Base-by-base conservation (phyloP, 2,113 vertebrate species). In the Ageneiosus marmoratus region DNA sequence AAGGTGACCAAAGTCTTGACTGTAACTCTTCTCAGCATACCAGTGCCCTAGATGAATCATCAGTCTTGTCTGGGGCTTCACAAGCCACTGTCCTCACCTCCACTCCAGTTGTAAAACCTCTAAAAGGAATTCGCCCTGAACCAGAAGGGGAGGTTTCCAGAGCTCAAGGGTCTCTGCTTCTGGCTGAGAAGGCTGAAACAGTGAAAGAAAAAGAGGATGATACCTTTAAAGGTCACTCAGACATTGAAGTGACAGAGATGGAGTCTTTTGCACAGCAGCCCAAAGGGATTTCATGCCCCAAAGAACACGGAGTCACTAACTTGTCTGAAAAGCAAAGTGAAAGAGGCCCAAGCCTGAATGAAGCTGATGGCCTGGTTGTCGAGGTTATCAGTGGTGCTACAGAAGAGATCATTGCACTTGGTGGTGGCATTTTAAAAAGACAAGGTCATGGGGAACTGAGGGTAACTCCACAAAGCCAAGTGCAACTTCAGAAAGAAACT, bases 91-190 rank as follows among this genome's bases (percentile, higher is more conserved):
- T 37, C 15, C 4, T 81, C 3, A 5, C 80, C n/a, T 63, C 77
- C 37, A 65, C 80, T 32, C 46, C 80, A 5, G 12, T 56, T 20
- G 63, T 18, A 41, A 53, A 51, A 50, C 80, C 51, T 65, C n/a
- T 32, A 27, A 70, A 83, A 67, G 83, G 80, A 60, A 53, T 72
- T 80, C 83, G 87, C 24, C 85, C 78, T 1, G 89, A 90, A 22
- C 89, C 89, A 12, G 89, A 90, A 80, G 89, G 89, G 41, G 85
- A 89, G 75, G 86, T 88, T 44, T 80, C 86, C 4, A 77, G 76
- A 22, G 79, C 70, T 51, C 27, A 56, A 50, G 63, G 58, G 6
- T 58, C 81, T 4, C 11, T 80, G 51, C 29, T 63, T 63, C 79
- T 80, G 41, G 60, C 76, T 1, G 89, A 89, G 46, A 83, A 62